A percentile compares a stretch with the other conserved stretches of the same genome.
These are phyloP conservation scores for Cerastis rubricosa DNA, from an alignment of 2,888 invertebrate species.

Conservation along the genomic window DNA sequence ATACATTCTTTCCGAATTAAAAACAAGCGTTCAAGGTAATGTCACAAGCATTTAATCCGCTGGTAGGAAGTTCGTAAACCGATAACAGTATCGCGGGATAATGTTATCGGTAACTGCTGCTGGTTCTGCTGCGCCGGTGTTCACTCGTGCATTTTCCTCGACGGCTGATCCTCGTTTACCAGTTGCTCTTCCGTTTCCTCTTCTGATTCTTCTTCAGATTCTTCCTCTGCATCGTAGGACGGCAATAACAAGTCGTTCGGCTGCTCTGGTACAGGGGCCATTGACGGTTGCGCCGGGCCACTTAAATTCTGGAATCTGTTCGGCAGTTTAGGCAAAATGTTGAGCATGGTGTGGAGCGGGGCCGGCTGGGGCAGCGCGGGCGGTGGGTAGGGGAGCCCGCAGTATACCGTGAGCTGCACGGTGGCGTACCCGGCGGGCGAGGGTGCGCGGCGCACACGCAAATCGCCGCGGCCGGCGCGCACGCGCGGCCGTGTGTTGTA, in stretches of 20 bases:
- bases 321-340: neutral
- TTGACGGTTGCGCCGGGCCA: neutral
- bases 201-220: neutral
- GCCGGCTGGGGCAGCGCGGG: too few species aligned
- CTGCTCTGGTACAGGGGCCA: neutral
- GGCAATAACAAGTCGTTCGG: neutral
- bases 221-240: neutral
- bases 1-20: neutral
- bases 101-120: neutral
- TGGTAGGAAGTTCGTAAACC: neutral
- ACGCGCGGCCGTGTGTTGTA: neutral
- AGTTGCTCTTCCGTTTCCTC: neutral
- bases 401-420: constrained; percentile 33
- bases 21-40: neutral
- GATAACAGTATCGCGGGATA: neutral
- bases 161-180: neutral
- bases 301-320: neutral
- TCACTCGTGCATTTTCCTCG: neutral
- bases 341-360: neutral
- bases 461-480: neutral
- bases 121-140: too few species aligned
- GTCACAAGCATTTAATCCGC: neutral
- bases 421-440: constrained; percentile 10
- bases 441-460: neutral
- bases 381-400: constrained; percentile 8